phyloP scores from a whole-genome alignment of 1,140 invertebrate species.

The Chrysopa pallens region DNA sequence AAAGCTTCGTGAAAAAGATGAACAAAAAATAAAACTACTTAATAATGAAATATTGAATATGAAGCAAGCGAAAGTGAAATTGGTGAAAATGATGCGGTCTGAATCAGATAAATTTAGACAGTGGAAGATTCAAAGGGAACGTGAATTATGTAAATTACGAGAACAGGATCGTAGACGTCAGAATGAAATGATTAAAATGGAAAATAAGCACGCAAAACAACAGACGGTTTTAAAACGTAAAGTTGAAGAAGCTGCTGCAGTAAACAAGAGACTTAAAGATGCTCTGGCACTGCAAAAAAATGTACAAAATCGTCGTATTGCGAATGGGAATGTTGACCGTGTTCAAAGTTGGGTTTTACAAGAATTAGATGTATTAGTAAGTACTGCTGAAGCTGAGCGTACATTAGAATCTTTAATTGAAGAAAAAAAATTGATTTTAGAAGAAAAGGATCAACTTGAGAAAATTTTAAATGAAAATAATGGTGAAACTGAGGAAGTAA shows the following conservation, averaged over 20 bases:
- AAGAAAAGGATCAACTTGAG: constrained; percentile 30
- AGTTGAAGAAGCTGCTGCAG: constrained; percentile 59
- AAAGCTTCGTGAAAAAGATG: constrained; percentile 65
- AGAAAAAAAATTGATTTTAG: constrained; percentile 36
- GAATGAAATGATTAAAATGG: constrained; percentile 59
- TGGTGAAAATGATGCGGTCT: constrained; percentile 68
- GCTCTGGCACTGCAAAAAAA: constrained; percentile 29
- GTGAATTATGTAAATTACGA: constrained; percentile 57
- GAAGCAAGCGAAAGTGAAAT: constrained; percentile 64
- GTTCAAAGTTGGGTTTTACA: constrained; percentile 39
- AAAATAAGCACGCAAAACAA: constrained; percentile 57
- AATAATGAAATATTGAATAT: constrained; percentile 57
- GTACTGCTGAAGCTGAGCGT: constrained; percentile 52
- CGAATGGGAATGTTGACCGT: constrained; percentile 19
- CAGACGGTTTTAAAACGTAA: constrained; percentile 71
- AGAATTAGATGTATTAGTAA: constrained; percentile 57
- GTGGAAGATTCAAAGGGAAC: constrained; percentile 63
- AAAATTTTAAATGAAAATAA: constrained; percentile 15
- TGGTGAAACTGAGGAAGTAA: background rate
- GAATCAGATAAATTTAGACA: constrained; percentile 66
- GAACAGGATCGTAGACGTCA: constrained; percentile 65
- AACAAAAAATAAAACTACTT: constrained; percentile 55
- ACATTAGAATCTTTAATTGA: constrained; percentile 56
- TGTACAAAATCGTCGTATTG: constrained; percentile 19
- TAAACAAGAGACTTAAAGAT: constrained; percentile 59